phyloP scores from a whole-genome alignment of 2,797 vertebrate species.

The Sebastes hopkinsi region DNA sequence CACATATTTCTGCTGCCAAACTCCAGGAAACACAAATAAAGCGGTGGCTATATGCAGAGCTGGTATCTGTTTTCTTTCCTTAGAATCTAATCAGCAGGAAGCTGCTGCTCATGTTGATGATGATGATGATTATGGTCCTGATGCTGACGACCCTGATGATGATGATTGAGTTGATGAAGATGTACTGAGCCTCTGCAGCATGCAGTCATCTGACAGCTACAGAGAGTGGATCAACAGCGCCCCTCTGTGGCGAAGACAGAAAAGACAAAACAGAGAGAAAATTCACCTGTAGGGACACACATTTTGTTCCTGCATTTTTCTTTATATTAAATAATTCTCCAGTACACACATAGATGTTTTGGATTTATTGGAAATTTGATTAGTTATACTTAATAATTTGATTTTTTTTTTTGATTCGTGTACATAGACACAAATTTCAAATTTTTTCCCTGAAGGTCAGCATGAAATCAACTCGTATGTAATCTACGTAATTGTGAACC shows the following conservation, averaged over 20 bases:
- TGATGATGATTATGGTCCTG: conserved; percentile 1
- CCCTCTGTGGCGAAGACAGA: conserved; percentile 24
- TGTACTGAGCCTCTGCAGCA: conserved; percentile 25
- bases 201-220: background rate
- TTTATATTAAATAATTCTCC: background rate
- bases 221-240: conserved; percentile 30
- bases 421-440: too few relatives aligned
- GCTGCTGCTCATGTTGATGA: conserved; percentile 15
- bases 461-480: too few relatives aligned
- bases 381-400: too few relatives aligned
- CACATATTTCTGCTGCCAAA: background rate
- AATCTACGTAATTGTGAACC: too few relatives aligned
- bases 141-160: conserved; percentile 16
- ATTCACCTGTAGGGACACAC: too few relatives aligned
- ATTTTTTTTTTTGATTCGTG: too few relatives aligned
- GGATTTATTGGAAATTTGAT: too few relatives aligned
- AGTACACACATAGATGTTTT: too few relatives aligned
- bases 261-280: background rate
- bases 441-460: too few relatives aligned
- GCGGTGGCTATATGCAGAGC: background rate
- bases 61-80: background rate
- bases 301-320: background rate
- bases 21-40: background rate
- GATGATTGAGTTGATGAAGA: conserved; percentile 14
- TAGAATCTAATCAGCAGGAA: conserved; percentile 29